phyloP scores from a whole-genome alignment of 2,797 vertebrate species.

The Balearica regulorum region DNA sequence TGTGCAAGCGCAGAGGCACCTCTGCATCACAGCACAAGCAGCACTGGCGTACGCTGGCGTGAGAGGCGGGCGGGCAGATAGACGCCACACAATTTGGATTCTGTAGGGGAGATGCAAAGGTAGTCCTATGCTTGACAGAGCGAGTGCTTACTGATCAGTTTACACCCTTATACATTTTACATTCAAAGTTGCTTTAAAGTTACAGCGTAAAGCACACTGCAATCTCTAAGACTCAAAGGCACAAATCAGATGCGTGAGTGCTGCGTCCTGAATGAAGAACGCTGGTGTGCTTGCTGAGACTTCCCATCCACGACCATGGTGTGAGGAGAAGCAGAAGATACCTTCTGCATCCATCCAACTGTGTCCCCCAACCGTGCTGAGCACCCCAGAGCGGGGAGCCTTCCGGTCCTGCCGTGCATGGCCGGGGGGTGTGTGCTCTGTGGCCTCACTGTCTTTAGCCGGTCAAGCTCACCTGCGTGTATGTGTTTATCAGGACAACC shows the following conservation, averaged over 20 bases:
- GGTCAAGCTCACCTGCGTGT: neutral
- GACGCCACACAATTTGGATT: rapidly evolving
- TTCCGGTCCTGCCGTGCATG: rapidly evolving
- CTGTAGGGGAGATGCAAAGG: neutral
- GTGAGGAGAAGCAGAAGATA: neutral
- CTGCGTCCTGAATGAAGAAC: neutral
- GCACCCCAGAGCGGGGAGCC: rapidly evolving
- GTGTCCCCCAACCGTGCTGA: rapidly evolving
- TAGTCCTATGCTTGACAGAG: neutral
- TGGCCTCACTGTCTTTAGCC: neutral
- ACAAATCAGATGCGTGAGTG: neutral
- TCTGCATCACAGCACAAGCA: neutral
- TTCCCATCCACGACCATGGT: rapidly evolving
- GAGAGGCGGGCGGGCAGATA: neutral
- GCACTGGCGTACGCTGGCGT: neutral
- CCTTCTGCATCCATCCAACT: neutral
- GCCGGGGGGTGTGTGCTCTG: too few relatives aligned
- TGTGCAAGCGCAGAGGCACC: neutral
- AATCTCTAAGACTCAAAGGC: neutral
- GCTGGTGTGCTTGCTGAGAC: neutral
- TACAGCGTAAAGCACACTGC: neutral
- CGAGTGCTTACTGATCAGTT: neutral
- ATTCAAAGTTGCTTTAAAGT: neutral
- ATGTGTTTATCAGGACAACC: neutral
- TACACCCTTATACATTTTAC: neutral